These are phyloP conservation scores for Spheniscus humboldti DNA, from an alignment of 2,797 vertebrate species.

Conservation along the genomic window DNA sequence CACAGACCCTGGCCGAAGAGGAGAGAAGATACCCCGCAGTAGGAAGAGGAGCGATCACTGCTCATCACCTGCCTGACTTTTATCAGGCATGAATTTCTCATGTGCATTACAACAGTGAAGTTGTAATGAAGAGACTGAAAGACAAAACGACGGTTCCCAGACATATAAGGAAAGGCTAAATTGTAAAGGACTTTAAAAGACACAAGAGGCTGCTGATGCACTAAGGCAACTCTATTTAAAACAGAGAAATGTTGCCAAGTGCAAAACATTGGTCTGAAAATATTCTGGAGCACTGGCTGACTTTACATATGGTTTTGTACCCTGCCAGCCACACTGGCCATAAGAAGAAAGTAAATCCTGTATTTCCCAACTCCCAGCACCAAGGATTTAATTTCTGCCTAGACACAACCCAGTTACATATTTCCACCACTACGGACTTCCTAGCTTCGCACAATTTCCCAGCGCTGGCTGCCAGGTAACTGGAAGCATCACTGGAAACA, in stretches of 20 bases:
- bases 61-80: neutral
- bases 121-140: neutral
- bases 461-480: neutral
- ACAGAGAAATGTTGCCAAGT: neutral
- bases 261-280: neutral
- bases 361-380: neutral
- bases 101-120: fast-evolving
- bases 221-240: neutral
- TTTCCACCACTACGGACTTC: neutral
- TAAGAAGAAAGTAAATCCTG: neutral
- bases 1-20: neutral
- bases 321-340: neutral
- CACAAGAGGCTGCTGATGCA: neutral
- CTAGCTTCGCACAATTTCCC: neutral
- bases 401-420: neutral
- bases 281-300: neutral
- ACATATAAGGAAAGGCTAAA: neutral
- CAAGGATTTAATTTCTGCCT: neutral
- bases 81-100: neutral
- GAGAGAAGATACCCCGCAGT: fast-evolving
- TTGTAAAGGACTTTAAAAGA: neutral
- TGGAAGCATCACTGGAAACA: neutral
- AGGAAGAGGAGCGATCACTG: neutral
- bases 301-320: neutral
- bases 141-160: neutral